Base-by-base conservation (phyloP, 2,888 invertebrate species). In the Conus canariensis region DNA sequence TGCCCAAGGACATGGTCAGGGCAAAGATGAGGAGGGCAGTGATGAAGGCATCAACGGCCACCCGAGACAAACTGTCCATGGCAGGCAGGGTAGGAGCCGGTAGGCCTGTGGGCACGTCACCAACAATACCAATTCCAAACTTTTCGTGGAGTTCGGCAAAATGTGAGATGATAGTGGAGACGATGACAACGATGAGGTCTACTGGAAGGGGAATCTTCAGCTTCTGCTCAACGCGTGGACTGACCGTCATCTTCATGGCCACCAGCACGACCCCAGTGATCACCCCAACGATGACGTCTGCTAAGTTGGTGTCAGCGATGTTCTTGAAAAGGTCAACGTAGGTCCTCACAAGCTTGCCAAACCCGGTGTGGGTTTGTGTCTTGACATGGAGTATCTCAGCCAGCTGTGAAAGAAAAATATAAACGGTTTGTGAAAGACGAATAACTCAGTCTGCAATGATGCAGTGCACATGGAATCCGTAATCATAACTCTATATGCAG, bases 1-100 rank as follows among this genome's bases (percentile, higher is more conserved):
- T 96, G 19, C 96, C 96, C 94, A 96, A 94, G n/a, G 96, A 95
- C 88, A 95, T 95, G 9, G 95, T 94, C 89, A 95, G 94, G 56
- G 95, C 94, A 90, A 95, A 96, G 12, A 94, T 93, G 25, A 96
- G 93, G 85, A 95, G 94, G n/a, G 95, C 95, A 9, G 95, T 92
- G 14, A 95, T 93, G 87, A 95, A 94, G 67, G 94, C 93, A 90
- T 95, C 95, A 8, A 93, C 92, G 19, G 95, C 90, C 87, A 95
- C 94, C 9, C 91, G 90, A 8, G 91, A 90, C 10, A 93, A 92
- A n/a, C 91, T 92, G 16, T 90, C 92, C 56, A 95, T 87, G 4
- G 94, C 91, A 0, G 96, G 96, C n/a, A 95, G 70, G 6, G 90
- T 90, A 5, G 96, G 96, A 1, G 93, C 86, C 8, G 95, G 95